A percentile compares a stretch with the other conserved stretches of the same genome.
phyloP scores from a whole-genome alignment of 2,797 vertebrate species.

The Masticophis lateralis region DNA sequence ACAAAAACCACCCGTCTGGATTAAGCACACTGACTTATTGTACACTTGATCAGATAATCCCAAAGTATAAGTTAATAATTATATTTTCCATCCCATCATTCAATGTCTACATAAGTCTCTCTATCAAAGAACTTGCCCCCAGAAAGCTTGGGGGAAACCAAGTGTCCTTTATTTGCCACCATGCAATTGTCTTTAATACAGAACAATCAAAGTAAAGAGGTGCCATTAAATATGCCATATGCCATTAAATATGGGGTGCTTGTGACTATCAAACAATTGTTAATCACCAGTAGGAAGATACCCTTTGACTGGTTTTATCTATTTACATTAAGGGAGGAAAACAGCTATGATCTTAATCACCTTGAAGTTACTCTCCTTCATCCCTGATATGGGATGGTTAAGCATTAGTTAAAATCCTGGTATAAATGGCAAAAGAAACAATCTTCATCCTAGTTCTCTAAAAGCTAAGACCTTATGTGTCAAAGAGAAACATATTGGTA shows the following conservation, averaged over 20 bases:
- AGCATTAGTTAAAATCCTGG: neutral
- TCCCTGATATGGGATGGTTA: neutral
- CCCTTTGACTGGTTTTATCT: neutral
- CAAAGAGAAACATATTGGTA: neutral
- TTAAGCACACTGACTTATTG: neutral
- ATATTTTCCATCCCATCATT: neutral
- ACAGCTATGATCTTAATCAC: neutral
- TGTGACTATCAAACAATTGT: neutral
- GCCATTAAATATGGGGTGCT: neutral
- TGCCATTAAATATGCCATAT: conserved; percentile 1
- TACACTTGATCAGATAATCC: neutral
- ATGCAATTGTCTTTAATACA: neutral
- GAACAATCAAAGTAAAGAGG: neutral
- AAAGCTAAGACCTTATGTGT: neutral
- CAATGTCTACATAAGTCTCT: neutral
- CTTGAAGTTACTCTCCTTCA: neutral
- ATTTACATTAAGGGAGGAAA: rapidly evolving
- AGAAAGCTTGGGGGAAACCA: neutral
- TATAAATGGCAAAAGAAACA: neutral
- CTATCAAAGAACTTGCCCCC: neutral
- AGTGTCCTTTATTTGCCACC: neutral
- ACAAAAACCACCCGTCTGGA: too few species aligned
- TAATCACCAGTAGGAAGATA: neutral
- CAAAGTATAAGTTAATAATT: neutral
- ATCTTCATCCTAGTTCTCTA: neutral